phyloP scores from a whole-genome alignment of 1,140 invertebrate genomes.

The Steinernema khuongi region DNA sequence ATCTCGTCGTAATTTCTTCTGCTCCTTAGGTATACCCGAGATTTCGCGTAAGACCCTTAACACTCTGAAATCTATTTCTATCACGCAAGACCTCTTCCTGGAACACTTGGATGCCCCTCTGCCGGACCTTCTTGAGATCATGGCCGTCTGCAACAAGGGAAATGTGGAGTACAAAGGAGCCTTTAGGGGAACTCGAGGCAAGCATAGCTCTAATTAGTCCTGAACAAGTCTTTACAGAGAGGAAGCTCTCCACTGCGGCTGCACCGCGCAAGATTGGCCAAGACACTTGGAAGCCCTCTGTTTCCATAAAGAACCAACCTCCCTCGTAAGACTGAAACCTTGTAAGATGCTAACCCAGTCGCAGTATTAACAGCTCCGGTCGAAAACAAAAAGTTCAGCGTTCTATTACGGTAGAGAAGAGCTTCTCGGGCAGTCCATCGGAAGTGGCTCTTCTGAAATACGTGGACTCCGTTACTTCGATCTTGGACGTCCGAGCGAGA shows the following conservation, averaged over 20 bases:
- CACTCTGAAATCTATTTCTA: conserved; percentile 26
- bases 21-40: background rate
- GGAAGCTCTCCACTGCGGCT: background rate
- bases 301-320: background rate
- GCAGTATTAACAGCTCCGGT: too few species aligned
- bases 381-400: conserved; percentile 4
- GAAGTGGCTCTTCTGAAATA: conserved; percentile 44
- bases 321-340: background rate
- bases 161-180: conserved; percentile 28
- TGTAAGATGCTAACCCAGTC: too few species aligned
- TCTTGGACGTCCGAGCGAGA: conserved; percentile 25
- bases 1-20: background rate
- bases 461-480: conserved; percentile 29
- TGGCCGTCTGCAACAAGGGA: conserved; percentile 46
- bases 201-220: background rate
- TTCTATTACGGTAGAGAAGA: background rate
- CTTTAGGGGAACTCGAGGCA: background rate
- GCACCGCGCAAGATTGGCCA: background rate
- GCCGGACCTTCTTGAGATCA: conserved; percentile 39
- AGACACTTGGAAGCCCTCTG: background rate
- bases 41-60: conserved; percentile 25
- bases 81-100: background rate
- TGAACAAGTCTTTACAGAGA: background rate
- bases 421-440: conserved; percentile 42
- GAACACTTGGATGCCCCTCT: conserved; percentile 37